Evolutionary conservation across 2,888 invertebrate genomes (phyloP), one percentile per base, ranked within the genome.

Genomic region (Hedychridium roseum): DNA sequence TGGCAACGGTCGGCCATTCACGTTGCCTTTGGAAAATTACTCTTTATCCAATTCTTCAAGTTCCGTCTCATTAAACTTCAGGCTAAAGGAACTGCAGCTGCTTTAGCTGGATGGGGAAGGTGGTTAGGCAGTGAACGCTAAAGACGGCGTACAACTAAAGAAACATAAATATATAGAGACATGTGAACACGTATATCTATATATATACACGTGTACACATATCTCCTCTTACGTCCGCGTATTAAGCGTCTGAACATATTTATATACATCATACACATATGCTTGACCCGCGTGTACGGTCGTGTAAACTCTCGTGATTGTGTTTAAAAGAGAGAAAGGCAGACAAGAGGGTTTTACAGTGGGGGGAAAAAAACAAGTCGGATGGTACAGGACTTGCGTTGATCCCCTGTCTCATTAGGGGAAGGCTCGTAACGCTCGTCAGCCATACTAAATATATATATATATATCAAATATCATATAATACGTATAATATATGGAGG

Each of bases 1-100:
- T 6, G 5, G 9, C 23, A 9, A 23, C 55, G 61, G 58, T 43
- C 50, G 55, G 56, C 66, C 68, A 68, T 73, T 73, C 66, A 70
- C 70, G 69, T 55, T 68, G 67, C 68, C 49, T 51, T 70, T 71
- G 67, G 54, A 70, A 74, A 74, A 74, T 73, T 71, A 73, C 76
- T 76, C 71, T 76, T 78, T 75, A 76, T 76, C 71, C 74, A 76
- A 76, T 76, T 75, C 73, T 74, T 75, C 72, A 61, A 67, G 74
- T 66, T 65, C 71, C 69, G 69, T 76, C 77, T 77, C 77, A 74
- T 77, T 77, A 76, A 74, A 71, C 70, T 66, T 65, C 60, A 48
- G 68, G 61, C 63, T 55, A 68, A 73, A 73, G 70, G 70, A 72
- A 68, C 64, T 61, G 61, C 67, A 55, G 63, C 60, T 55, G 51